Base-by-base conservation (phyloP, 2,113 vertebrate genomes). In the Rhineura floridana region DNA sequence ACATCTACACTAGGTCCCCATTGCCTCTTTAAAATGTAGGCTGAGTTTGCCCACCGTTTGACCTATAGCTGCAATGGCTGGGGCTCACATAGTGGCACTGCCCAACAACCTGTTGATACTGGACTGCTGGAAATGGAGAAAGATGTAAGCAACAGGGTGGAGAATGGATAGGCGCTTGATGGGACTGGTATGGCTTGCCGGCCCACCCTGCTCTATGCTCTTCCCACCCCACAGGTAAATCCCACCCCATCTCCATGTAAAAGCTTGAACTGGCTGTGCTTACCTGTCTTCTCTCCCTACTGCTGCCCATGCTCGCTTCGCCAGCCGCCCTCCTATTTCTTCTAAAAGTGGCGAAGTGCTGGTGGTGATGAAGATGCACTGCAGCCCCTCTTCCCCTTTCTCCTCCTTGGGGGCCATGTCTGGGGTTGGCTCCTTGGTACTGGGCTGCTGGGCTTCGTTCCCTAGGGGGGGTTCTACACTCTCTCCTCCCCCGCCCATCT, bases 281-380 rank as follows among this genome's bases (percentile, higher is more conserved):
- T 88, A 88, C 87, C 87, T 83, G 44, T 88, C 87, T 0, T 83
- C 87, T 88, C 72, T 83, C 17, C 33, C 80, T 77, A 52, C 44
- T 30, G 81, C 80, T 42, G 72, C 81, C 87, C 87, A 88, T 52
- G 87, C 87, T 67, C 72, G 59, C 59, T 88, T 88, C 23, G 87
- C 87, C 30, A 88, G 62, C 76, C 87, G 83, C 62, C 87, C 87
- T 50, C n/a, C 81, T 23, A 44, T 46, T 83, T 83, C 55, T 8
- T 72, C 87, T 77, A 83, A 77, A 39, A 88, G 55, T 67, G 87
- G 72, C 17, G 81, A 52, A 12, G 62, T 21, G 11, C 48, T 77
- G 46, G 80, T 88, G 33, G 62, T 72, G 59, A 88, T 76, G 46
- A 76, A 76, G n/a, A 88, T 83, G 39, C 87, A 77, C 44, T 77